Evolutionary conservation across 2,888 invertebrate species (phyloP).

Genomic region (Thymelicus lineola): DNA sequence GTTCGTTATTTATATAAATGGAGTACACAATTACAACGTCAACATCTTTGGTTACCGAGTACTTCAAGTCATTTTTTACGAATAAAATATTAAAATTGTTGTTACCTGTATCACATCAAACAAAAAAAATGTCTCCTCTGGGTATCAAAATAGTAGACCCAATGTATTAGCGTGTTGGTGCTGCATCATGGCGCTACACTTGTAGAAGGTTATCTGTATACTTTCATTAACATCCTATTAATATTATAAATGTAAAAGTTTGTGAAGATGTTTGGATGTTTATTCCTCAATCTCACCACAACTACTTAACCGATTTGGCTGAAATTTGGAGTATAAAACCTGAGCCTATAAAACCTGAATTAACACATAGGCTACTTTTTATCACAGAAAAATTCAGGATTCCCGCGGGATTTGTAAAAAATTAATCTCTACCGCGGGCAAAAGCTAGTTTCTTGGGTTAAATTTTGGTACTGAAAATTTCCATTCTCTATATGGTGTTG

Average conservation of each 20-base stretch:
- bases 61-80: constrained; percentile 4
- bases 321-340: too few species aligned
- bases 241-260: too few species aligned
- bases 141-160: constrained; percentile 19
- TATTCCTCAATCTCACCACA: too few species aligned
- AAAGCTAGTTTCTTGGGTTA: background rate
- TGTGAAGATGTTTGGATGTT: too few species aligned
- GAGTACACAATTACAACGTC: background rate
- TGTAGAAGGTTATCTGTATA: constrained; percentile 11
- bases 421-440: too few species aligned
- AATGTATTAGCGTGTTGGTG: constrained; percentile 18
- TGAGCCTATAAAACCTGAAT: too few species aligned
- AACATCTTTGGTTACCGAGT: background rate
- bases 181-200: constrained; percentile 14
- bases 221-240: background rate
- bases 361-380: too few species aligned
- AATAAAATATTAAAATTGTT: constrained; percentile 45
- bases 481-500: background rate
- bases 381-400: too few species aligned
- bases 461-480: background rate
- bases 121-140: constrained; percentile 47
- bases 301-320: too few species aligned
- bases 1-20: background rate
- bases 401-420: too few species aligned
- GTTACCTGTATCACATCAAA: constrained; percentile 50